Conservation (phyloP, 2,113 vertebrate genomes). For the Grus americana region DNA sequence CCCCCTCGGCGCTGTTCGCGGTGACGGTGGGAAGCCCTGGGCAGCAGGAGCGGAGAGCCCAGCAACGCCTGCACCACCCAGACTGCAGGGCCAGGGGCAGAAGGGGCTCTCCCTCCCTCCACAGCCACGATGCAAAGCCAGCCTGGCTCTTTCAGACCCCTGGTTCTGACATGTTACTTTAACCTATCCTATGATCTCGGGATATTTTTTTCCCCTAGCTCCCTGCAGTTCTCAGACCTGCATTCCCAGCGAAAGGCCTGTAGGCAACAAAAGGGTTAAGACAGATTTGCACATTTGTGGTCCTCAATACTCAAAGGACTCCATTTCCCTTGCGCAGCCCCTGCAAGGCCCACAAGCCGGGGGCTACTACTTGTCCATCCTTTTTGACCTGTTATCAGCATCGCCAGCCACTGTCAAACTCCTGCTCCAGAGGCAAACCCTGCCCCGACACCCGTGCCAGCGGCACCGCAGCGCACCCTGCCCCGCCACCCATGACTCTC, state of each 20-base stretch:
- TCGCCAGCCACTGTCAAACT: not conserved
- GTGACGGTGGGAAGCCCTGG: not conserved
- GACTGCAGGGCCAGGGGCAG: not conserved
- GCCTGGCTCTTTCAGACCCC: not conserved
- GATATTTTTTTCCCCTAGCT: not conserved
- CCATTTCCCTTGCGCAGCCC: not conserved
- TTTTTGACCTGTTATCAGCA: not conserved
- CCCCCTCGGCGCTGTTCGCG: not conserved
- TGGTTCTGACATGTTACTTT: not conserved
- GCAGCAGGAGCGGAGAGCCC: not conserved
- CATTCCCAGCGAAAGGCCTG: not conserved
- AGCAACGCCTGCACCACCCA: accelerated
- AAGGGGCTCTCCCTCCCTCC: not conserved
- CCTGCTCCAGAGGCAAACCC: not conserved
- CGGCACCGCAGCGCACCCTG: not conserved
- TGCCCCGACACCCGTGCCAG: not conserved
- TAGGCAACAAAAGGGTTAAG: not conserved
- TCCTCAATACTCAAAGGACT: not conserved
- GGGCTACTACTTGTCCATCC: not conserved
- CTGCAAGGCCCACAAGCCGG: not conserved
- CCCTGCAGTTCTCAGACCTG: not conserved
- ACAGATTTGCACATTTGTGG: not conserved
- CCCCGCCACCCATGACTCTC: not conserved
- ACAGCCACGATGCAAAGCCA: not conserved
- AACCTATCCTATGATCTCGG: accelerated